phyloP scores from a whole-genome alignment of 2,888 invertebrate species.

The Euphydryas editha region DNA sequence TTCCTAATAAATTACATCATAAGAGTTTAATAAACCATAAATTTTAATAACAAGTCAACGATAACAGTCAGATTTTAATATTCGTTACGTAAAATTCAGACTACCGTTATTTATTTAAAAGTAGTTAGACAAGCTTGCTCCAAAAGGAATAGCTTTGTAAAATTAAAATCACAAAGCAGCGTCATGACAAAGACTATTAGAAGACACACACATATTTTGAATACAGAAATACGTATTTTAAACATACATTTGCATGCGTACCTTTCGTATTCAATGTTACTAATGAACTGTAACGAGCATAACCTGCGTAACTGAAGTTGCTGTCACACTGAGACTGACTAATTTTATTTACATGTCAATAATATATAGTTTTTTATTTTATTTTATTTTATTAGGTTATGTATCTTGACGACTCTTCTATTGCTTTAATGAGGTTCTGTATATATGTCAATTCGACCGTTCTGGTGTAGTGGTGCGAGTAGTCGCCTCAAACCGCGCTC shows the following conservation, averaged over 20 bases:
- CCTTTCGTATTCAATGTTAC: constrained; percentile 16
- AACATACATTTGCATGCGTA: background rate
- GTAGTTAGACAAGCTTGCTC: background rate
- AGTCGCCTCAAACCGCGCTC: too few relatives aligned
- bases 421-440: too few relatives aligned
- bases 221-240: constrained; percentile 13
- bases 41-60: background rate
- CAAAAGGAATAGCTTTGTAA: background rate
- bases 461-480: too few relatives aligned
- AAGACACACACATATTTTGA: constrained; percentile 7
- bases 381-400: too few relatives aligned
- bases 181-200: constrained; percentile 25
- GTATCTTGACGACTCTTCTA: too few relatives aligned
- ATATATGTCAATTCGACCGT: too few relatives aligned
- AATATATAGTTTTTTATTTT: too few relatives aligned
- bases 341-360: background rate
- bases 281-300: constrained; percentile 13
- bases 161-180: constrained; percentile 1
- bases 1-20: too few relatives aligned
- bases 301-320: background rate
- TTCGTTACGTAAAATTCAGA: constrained; percentile 8
- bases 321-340: background rate
- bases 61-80: background rate
- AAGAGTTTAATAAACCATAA: background rate
- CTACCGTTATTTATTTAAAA: constrained; percentile 28